Conservation (phyloP, 35 echinoderm and acorn worm species). For the Holothuria glaberrima region DNA sequence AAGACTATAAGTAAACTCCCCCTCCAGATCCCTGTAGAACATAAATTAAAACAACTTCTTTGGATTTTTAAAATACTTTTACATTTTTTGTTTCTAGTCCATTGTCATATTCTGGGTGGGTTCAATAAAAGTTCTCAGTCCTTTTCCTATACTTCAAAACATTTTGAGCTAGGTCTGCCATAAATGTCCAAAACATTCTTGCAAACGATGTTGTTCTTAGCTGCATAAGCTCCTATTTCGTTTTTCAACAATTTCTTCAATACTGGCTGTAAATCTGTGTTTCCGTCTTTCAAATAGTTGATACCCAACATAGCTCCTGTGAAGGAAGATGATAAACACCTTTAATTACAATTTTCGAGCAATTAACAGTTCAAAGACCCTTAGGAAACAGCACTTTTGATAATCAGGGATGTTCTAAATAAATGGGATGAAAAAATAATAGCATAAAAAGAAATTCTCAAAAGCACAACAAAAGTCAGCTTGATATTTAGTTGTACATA, state of each 20-base stretch:
- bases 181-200: constrained; percentile 12
- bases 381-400: not conserved
- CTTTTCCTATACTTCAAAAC: not conserved
- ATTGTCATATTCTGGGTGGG: not conserved
- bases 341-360: not conserved
- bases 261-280: not conserved
- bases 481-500: too few species aligned
- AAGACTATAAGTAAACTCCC: not conserved
- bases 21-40: not conserved
- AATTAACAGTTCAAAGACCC: not conserved
- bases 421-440: not conserved
- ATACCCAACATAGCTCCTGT: constrained; percentile 19
- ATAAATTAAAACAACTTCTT: not conserved
- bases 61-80: not conserved
- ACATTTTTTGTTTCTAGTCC: not conserved
- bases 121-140: not conserved
- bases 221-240: not conserved
- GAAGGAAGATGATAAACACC: not conserved
- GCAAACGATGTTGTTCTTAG: not conserved
- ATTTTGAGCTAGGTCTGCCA: constrained; percentile 31
- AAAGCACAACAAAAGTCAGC: too few species aligned
- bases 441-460: not conserved
- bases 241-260: not conserved
- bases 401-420: not conserved
- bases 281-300: constrained; percentile 4